Conservation (phyloP, 1,140 invertebrate genomes). For the Caenorhabditis tropicalis region DNA sequence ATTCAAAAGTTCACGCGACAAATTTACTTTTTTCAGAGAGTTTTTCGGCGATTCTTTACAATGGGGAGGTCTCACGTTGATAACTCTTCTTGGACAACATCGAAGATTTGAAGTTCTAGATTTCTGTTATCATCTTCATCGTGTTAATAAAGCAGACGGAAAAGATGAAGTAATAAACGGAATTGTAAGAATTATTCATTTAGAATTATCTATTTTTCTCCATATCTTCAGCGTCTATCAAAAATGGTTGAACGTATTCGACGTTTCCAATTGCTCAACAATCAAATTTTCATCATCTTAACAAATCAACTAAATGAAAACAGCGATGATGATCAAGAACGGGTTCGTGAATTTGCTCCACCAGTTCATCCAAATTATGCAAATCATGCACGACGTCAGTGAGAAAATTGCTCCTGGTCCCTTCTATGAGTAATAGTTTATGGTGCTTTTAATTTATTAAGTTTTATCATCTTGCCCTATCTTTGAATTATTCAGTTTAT, state of each 20-base stretch:
- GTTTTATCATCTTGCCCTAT: background rate
- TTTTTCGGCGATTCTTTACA: slow-evolving; percentile 97
- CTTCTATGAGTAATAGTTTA: background rate
- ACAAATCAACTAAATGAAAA: slow-evolving; percentile 78
- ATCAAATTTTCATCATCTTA: slow-evolving; percentile 95
- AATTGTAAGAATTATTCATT: slow-evolving; percentile 79
- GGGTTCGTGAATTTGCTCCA: slow-evolving; percentile 65
- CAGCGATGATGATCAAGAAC: slow-evolving; percentile 57
- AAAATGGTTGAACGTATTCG: slow-evolving; percentile 95
- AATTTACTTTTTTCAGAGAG: slow-evolving; percentile 78
- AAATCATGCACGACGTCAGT: background rate
- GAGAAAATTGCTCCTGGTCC: background rate
- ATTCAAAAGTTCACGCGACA: background rate
- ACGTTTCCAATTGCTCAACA: slow-evolving; percentile 96
- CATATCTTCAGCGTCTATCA: slow-evolving; percentile 82
- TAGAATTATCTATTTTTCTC: background rate
- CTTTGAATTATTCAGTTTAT: slow-evolving; percentile 1
- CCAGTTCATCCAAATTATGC: slow-evolving; percentile 72
- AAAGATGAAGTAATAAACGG: slow-evolving; percentile 94
- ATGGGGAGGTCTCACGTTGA: slow-evolving; percentile 98
- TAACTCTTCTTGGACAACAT: slow-evolving; percentile 93
- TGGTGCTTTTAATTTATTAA: slow-evolving; percentile 23
- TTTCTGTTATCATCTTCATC: slow-evolving; percentile 96
- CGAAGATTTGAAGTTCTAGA: slow-evolving; percentile 95
- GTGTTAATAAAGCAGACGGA: slow-evolving; percentile 89